Conservation (phyloP, 2,113 vertebrate species). For the Aleadryas rufinucha region DNA sequence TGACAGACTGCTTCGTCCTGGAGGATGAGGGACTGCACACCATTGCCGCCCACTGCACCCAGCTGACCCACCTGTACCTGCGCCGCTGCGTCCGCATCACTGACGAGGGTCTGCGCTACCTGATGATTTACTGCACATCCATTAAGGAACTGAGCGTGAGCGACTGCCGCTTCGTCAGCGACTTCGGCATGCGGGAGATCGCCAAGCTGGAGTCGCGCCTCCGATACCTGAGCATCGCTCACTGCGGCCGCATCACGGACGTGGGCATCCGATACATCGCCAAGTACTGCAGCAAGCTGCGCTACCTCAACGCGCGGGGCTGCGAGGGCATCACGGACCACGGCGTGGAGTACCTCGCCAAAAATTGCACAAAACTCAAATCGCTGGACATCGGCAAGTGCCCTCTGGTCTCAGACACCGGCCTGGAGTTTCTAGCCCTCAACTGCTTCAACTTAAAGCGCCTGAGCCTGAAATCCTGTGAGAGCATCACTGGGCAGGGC, state of each 20-base stretch:
- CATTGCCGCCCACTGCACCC: constrained; percentile 95
- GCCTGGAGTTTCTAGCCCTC: constrained; percentile 90
- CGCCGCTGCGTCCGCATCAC: constrained; percentile 93
- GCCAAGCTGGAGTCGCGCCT: constrained; percentile 93
- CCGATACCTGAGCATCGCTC: constrained; percentile 94
- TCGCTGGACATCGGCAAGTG: constrained; percentile 96
- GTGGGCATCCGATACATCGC: constrained; percentile 95
- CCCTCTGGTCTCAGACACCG: constrained; percentile 91
- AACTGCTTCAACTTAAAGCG: constrained; percentile 92
- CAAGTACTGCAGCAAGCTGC: constrained; percentile 94
- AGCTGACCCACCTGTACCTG: constrained; percentile 94
- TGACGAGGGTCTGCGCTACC: constrained; percentile 91
- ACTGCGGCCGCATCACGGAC: constrained; percentile 94
- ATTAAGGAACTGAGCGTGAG: constrained; percentile 93
- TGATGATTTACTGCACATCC: constrained; percentile 90
- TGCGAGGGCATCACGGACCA: constrained; percentile 98
- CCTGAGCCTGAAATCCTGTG: constrained; percentile 91
- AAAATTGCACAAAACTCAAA: constrained; percentile 93
- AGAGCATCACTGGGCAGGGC: constrained; percentile 90
- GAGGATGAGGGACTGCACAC: constrained; percentile 95
- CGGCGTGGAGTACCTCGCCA: constrained; percentile 90
- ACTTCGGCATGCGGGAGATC: constrained; percentile 93
- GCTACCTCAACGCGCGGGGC: constrained; percentile 96
- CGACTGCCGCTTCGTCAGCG: constrained; percentile 92
- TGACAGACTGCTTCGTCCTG: constrained; percentile 95